phyloP scores from a whole-genome alignment of 2,888 invertebrate genomes.

The Parnassius orleans region DNA sequence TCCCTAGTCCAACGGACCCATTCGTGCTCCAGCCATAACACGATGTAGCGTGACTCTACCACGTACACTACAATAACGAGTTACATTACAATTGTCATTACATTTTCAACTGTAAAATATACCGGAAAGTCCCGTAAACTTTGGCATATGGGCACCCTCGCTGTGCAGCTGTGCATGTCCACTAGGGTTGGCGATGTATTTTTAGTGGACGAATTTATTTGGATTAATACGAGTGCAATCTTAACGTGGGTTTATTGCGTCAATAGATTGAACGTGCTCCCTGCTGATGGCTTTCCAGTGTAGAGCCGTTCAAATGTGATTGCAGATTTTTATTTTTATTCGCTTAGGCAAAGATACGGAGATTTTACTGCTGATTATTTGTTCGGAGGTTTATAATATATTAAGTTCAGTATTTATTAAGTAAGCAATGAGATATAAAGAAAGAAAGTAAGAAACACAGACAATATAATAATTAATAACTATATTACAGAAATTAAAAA shows the following conservation, averaged over 20 bases:
- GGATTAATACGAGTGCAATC: slow-evolving; percentile 58
- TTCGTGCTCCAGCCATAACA: too few species aligned
- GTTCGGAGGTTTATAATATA: too few species aligned
- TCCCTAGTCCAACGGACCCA: too few species aligned
- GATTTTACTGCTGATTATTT: too few species aligned
- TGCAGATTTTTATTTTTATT: neutral
- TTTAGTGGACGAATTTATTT: slow-evolving; percentile 66
- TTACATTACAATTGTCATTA: too few species aligned
- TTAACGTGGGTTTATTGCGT: slow-evolving; percentile 61
- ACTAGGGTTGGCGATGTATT: slow-evolving; percentile 73
- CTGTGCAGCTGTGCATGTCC: slow-evolving; percentile 64
- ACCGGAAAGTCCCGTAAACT: neutral
- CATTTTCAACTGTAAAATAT: neutral
- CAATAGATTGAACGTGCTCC: slow-evolving; percentile 35
- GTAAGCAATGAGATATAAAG: too few species aligned
- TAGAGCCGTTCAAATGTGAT: slow-evolving; percentile 21
- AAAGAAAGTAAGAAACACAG: too few species aligned
- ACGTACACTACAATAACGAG: too few species aligned
- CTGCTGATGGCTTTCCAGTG: slow-evolving; percentile 11
- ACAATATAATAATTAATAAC: too few species aligned
- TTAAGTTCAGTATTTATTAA: too few species aligned
- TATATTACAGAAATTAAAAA: too few species aligned
- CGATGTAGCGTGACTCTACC: too few species aligned
- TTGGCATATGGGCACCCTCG: neutral
- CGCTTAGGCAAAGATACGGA: neutral